Evolutionary conservation across 2,888 invertebrate genomes (phyloP), one percentile per base, ranked within the genome.

Genomic region (Temnothorax unifasciatus): DNA sequence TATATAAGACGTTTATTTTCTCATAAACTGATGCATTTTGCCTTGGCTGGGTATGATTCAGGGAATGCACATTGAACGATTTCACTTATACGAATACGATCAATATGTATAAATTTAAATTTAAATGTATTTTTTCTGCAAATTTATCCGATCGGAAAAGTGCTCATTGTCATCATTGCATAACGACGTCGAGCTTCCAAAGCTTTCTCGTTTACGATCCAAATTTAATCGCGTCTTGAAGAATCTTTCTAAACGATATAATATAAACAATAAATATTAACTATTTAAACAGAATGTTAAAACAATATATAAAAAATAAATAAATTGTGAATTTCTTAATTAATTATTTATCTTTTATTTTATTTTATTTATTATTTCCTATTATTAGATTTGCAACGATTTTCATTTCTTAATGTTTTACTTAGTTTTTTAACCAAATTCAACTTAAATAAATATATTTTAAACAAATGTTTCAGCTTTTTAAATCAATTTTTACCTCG

Each of bases 1-100:
- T 41, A 34, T 34, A 34, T 34, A 29, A 52, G 75, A 63, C 50
- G 59, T 68, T 89, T 83, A 73, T 89, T 82, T 77, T 21, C 47
- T 82, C 64, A 73, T 84, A 81, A 76, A 85, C 18, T 21, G 18
- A 4, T 44, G 15, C 3, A 2, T 21, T 47, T 59, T 18, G 11
- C 29, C 2, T 44, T 44, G 29, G 9, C 1, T 64, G 18, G 18
- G 18, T 29, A 61, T 11, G 18, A 71, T 59, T 4, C 11, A 47
- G 59, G 8, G 15, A 44, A 71, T 79, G 8, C 15, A 54, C n/a
- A 77, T 59, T 18, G 29, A 79, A 69, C 13, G 18, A n/a, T 71
- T 34, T 18, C 34, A 57, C 15, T 52, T 41, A 44, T n/a, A 69
- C 13, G 25, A 71, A 44, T n/a, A 69, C 13, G 25, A 71, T 38